Base-by-base conservation (phyloP, 1,140 invertebrate genomes). In the Papilio helenus region DNA sequence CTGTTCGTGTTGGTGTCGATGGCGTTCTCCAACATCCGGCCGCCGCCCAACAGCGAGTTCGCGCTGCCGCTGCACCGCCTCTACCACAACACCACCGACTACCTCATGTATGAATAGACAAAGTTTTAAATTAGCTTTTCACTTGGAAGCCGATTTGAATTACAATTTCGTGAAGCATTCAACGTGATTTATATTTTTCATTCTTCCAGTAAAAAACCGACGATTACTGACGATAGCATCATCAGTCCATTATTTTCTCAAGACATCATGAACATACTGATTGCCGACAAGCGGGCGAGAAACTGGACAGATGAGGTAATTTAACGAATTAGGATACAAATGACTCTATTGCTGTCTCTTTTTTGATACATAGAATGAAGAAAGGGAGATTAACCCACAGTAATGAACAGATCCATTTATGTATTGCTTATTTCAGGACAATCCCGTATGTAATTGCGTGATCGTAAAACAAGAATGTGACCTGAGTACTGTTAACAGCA, bases 11-110 rank as follows among this genome's bases (percentile, higher is more conserved):
- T 95, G 1, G 89, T 96, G 18, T 96, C 96, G 39, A 97, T 97
- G 96, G 96, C 95, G 77, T 97, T 97, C 90, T 96, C 96, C 44
- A 95, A 95, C 83, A 95, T 96, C 82, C 94, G 96, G 2, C 95
- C 96, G 42, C 96, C 96, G n/a, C 95, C 95, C 26, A 95, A 95
- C 86, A 95, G 95, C 79, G 96, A 97, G 82, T 91, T 95, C 12
- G 82, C 95, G 0, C 84, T 97, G 20, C 88, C 89, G 39, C 87
- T 97, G 0, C 91, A 89, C n/a, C 93, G 94, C 0, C 86, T 97
- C 2, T 97, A 97, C 83, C 87, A 92, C 8, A 90, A 93, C 55
- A 89, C 92, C 2, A 95, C 95, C 0, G 92, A 96, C 76, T 95
- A 96, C 83, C 85, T 96, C 49, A 95, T 95, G 89, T 95, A 89